Evolutionary conservation across 2,888 invertebrate genomes (phyloP), one percentile per base, ranked within the genome.

Genomic region (Lottia scabra): DNA sequence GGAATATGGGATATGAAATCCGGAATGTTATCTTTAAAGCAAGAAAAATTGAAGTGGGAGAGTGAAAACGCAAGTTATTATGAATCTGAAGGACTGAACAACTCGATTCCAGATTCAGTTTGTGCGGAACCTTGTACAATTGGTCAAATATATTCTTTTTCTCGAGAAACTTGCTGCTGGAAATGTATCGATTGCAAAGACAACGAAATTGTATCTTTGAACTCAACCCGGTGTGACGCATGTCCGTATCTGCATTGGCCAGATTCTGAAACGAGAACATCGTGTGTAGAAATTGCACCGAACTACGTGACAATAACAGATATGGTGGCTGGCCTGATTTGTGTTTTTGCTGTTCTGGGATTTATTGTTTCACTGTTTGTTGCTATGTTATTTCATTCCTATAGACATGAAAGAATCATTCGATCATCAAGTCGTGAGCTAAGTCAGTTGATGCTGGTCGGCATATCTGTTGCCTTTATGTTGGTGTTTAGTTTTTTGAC

Each of bases 341-440:
- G 78, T 65, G 65, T 75, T 16, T 64, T 75, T 16, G 74, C 81
- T 0, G 65, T 77, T 4, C 15, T 77, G 15, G 83, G 83, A 1
- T 71, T 78, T 3, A 23, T 78, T n/a, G 44, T 72, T 10, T 74
- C 81, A 56, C 43, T 78, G 8, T 73, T 80, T 26, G 74, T 78
- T 13, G 63, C 78, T 27, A 64, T 70, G 43, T 70, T 81, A 13
- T 79, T 74, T 67, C 65, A 70, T 66, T 75, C 75, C 38, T 81
- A 82, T 71, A 72, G 83, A 30, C 71, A 80, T 19, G 84, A 84
- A 63, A 80, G 86, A 12, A 79, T 88, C 6, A 87, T 88, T 63
- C 85, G 86, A 65, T 85, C 87, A 5, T 83, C 84, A 4, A 86
- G 87, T 72, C 78, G 86, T 8, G 87, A 87, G 68, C 81, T 88